Evolutionary conservation across 1,140 invertebrate species (phyloP).

Genomic region (Bombus vancouverensis): DNA sequence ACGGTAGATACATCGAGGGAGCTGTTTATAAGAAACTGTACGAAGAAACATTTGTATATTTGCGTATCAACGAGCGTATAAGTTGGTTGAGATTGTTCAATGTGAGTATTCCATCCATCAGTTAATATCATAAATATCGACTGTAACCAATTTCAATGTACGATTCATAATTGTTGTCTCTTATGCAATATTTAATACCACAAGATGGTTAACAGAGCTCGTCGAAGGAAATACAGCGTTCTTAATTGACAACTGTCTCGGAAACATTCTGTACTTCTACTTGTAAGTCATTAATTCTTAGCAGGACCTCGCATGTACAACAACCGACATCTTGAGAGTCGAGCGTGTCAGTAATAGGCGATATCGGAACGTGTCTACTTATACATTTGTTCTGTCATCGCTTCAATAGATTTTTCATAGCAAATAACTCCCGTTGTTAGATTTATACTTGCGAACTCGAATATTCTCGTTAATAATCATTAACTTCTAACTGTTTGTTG

Average conservation of each 20-base stretch:
- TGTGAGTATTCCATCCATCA: neutral
- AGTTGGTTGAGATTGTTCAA: neutral
- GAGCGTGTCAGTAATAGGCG: slow-evolving; percentile 9
- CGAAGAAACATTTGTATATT: neutral
- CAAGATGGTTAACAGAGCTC: neutral
- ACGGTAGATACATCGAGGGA: neutral
- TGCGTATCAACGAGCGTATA: too few species aligned
- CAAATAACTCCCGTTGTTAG: neutral
- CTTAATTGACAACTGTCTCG: slow-evolving; percentile 15
- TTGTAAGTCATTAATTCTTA: slow-evolving; percentile 8
- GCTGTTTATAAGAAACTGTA: neutral
- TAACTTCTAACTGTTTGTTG: neutral
- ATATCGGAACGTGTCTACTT: neutral
- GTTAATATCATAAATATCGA: neutral
- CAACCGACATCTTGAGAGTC: neutral
- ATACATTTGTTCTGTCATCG: slow-evolving; percentile 7
- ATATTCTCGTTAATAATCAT: neutral
- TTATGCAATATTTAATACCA: neutral
- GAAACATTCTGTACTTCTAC: neutral
- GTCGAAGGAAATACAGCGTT: neutral
- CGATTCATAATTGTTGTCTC: neutral
- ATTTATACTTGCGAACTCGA: neutral
- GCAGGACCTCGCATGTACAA: neutral
- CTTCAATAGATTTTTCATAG: neutral
- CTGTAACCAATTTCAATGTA: neutral